These are phyloP conservation scores for Thermophis baileyi DNA, from an alignment of 2,113 vertebrate genomes.

Conservation along the genomic window DNA sequence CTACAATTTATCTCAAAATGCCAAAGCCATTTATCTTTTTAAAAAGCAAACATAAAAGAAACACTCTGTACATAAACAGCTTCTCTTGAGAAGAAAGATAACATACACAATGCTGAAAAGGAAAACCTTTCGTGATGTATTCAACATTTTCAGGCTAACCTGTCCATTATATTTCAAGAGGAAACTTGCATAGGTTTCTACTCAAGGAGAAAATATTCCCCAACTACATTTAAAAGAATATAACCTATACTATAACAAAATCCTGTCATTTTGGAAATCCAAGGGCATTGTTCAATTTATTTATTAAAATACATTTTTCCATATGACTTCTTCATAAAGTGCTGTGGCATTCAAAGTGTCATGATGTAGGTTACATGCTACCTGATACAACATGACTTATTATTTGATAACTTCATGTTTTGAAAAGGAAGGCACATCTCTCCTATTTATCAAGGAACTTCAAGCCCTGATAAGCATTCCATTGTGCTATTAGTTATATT, in stretches of 20 bases:
- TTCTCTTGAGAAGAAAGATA: slow-evolving; percentile 68
- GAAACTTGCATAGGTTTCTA: slow-evolving; percentile 67
- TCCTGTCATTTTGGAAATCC: slow-evolving; percentile 51
- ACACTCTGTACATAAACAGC: slow-evolving; percentile 68
- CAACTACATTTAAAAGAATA: slow-evolving; percentile 71
- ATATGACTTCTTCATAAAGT: slow-evolving; percentile 50
- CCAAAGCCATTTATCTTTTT: slow-evolving; percentile 49
- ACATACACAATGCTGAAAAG: slow-evolving; percentile 61
- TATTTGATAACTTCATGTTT: slow-evolving; percentile 58
- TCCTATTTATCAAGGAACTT: slow-evolving; percentile 53
- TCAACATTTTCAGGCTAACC: slow-evolving; percentile 70
- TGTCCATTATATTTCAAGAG: slow-evolving; percentile 63
- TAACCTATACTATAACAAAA: slow-evolving; percentile 62
- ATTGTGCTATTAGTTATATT: slow-evolving; percentile 57
- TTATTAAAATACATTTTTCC: slow-evolving; percentile 53
- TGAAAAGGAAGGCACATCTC: slow-evolving; percentile 50
- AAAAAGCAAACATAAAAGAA: slow-evolving; percentile 63
- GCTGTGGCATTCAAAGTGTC: slow-evolving; percentile 52
- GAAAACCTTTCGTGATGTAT: slow-evolving; percentile 60
- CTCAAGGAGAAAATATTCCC: slow-evolving; percentile 56
- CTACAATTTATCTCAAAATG: slow-evolving; percentile 62
- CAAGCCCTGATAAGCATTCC: slow-evolving; percentile 42
- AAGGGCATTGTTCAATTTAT: slow-evolving; percentile 63
- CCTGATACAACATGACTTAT: slow-evolving; percentile 48
- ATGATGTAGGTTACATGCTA: slow-evolving; percentile 53